Percentiles rank a stretch among this genome's conserved stretches.
Conservation (phyloP, 2,888 invertebrate species). For the Aleiodes leptofemur region DNA sequence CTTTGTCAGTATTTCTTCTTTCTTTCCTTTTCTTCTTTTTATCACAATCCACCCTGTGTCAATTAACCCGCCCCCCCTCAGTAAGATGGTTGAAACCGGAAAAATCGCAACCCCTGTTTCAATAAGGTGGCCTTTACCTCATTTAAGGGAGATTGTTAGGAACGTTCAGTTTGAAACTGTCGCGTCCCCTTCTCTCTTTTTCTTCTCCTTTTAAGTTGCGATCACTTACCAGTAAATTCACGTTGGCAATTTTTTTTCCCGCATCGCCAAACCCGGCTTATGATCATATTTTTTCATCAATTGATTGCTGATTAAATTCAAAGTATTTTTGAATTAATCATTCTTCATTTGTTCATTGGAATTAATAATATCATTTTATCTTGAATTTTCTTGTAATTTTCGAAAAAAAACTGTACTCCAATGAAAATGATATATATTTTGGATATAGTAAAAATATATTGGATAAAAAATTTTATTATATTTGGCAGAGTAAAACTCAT, state of each 20-base stretch:
- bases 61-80: slow-evolving; percentile 71
- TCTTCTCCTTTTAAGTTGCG: slow-evolving; percentile 56
- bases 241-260: slow-evolving; percentile 54
- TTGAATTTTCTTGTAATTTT: no score
- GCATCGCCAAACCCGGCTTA: neutral
- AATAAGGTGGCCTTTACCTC: slow-evolving; percentile 76
- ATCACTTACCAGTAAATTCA: slow-evolving; percentile 72
- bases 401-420: no score
- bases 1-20: slow-evolving; percentile 36
- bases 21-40: slow-evolving; percentile 46
- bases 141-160: slow-evolving; percentile 74
- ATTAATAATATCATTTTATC: no score
- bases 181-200: slow-evolving; percentile 53
- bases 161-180: slow-evolving; percentile 73
- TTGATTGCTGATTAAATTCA: neutral
- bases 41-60: slow-evolving; percentile 68
- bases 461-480: no score
- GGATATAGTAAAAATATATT: no score
- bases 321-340: neutral
- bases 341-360: neutral
- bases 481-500: no score
- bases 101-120: slow-evolving; percentile 75
- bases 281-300: slow-evolving; percentile 4
- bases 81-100: slow-evolving; percentile 63
- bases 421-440: no score